Percentiles rank a stretch among this genome's conserved stretches.
phyloP scores from a whole-genome alignment of 2,797 vertebrate species.

The Ataeniobius toweri region DNA sequence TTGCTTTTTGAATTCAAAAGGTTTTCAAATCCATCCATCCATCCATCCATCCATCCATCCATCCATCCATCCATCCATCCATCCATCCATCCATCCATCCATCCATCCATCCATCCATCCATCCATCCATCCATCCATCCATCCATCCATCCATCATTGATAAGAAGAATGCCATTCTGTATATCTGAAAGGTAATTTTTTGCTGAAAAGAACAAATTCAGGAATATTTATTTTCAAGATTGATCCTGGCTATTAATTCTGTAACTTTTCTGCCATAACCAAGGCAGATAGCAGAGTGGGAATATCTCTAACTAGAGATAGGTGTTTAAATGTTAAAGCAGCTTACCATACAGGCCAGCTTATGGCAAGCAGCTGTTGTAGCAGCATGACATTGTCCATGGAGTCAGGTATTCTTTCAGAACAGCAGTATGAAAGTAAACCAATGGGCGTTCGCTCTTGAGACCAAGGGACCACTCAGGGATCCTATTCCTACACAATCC shows the following conservation, averaged over 20 bases:
- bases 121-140: no score
- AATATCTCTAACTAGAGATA: background rate
- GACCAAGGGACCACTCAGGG: no score
- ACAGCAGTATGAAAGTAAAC: background rate
- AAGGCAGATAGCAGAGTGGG: background rate
- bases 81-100: no score
- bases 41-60: no score
- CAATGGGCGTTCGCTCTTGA: background rate
- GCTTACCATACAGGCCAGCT: background rate
- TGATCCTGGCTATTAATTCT: background rate
- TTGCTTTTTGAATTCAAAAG: background rate
- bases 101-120: no score
- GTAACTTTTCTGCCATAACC: background rate
- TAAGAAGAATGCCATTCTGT: background rate
- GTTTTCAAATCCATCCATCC: background rate
- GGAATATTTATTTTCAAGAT: no score
- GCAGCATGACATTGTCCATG: background rate
- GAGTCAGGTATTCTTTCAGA: background rate
- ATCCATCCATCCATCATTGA: background rate
- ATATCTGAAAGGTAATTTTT: background rate
- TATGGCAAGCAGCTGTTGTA: background rate
- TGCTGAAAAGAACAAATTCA: background rate
- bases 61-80: no score
- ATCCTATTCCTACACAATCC: no score
- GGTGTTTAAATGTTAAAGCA: background rate